These are phyloP conservation scores for Blomia tropicalis DNA, from an alignment of 2,888 invertebrate genomes.

Conservation along the genomic window DNA sequence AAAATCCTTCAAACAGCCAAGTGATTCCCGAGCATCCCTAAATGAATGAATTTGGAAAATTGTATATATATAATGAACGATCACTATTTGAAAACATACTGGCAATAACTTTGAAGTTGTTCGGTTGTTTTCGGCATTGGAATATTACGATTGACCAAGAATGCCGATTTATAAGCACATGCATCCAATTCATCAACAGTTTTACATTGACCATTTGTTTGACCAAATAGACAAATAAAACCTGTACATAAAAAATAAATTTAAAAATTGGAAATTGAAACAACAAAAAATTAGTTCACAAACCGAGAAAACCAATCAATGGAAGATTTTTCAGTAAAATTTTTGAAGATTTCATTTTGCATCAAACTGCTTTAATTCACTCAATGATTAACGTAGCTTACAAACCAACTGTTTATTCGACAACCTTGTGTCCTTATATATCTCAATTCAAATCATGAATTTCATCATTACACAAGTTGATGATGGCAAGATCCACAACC, in stretches of 20 bases:
- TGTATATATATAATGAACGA: not conserved
- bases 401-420: no score
- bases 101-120: not conserved
- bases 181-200: not conserved
- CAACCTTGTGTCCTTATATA: no score
- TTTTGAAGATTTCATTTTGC: no score
- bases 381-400: no score
- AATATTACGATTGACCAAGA: not conserved
- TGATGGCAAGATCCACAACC: no score
- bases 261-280: not conserved
- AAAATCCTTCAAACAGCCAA: not conserved
- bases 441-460: no score
- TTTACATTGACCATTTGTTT: not conserved
- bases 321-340: no score
- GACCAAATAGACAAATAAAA: not conserved
- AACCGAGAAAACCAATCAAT: not conserved
- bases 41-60: not conserved
- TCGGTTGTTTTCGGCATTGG: not conserved
- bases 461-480: no score
- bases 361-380: no score
- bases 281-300: not conserved
- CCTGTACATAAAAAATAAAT: not conserved
- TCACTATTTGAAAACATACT: not conserved
- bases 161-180: constrained; percentile 4
- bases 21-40: not conserved